Conservation (phyloP, 2,113 vertebrate genomes). For the Odocoileus virginianus region DNA sequence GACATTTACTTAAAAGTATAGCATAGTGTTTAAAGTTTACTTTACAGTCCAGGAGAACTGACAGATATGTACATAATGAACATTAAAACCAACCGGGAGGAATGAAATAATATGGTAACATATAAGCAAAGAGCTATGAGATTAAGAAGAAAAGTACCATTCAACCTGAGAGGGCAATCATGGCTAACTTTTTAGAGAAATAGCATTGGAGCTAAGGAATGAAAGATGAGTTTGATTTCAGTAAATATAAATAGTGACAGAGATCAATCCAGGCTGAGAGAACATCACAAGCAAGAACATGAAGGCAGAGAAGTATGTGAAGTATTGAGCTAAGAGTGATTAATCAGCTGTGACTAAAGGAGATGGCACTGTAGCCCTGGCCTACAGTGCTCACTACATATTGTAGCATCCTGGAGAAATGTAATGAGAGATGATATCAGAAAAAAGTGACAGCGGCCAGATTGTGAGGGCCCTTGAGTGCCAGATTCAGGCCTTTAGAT, state of each 20-base stretch:
- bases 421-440: neutral
- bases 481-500: neutral
- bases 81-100: neutral
- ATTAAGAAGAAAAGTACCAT: conserved; percentile 18
- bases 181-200: neutral
- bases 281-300: neutral
- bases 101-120: conserved; percentile 4
- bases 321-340: neutral
- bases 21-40: neutral
- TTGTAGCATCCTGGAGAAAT: neutral
- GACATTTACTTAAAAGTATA: neutral
- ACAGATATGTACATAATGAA: neutral
- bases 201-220: neutral
- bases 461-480: neutral
- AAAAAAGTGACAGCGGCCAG: neutral
- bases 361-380: neutral
- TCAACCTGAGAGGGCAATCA: neutral
- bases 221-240: neutral
- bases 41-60: neutral
- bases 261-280: neutral
- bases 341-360: neutral
- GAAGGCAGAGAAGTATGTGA: neutral
- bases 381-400: neutral
- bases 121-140: neutral
- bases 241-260: neutral